Conservation (phyloP, 2,888 invertebrate species). For the Stramonita haemastoma region DNA sequence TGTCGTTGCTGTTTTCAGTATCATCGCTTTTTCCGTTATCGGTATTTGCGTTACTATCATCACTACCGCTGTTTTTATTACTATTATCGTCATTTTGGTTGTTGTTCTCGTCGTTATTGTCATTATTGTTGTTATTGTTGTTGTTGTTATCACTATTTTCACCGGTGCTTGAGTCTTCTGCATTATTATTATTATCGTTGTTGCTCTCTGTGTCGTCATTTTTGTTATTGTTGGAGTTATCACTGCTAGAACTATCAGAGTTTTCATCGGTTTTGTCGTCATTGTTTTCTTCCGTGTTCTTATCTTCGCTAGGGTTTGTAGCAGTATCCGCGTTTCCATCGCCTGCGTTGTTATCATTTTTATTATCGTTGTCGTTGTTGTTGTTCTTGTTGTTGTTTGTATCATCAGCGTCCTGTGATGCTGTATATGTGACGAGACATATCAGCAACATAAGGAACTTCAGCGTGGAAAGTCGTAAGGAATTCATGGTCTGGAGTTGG, state of each 20-base stretch:
- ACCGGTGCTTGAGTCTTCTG: not conserved
- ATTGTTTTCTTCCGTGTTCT: not conserved
- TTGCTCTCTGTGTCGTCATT: not conserved
- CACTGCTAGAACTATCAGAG: not conserved
- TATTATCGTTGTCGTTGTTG: not conserved
- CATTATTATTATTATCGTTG: not conserved
- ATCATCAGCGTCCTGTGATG: not conserved
- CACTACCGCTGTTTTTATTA: not conserved
- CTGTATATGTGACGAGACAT: not conserved
- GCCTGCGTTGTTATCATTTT: not conserved
- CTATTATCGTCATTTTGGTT: not conserved
- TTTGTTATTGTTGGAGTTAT: not conserved
- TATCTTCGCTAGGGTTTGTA: not conserved
- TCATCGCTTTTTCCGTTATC: no score
- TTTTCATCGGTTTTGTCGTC: not conserved
- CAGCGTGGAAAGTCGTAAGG: no score
- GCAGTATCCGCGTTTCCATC: not conserved
- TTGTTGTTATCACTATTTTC: not conserved
- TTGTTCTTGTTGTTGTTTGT: not conserved
- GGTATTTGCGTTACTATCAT: not conserved
- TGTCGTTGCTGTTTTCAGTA: not conserved
- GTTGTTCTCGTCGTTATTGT: not conserved
- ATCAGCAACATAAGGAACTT: not conserved
- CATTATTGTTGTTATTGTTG: not conserved
- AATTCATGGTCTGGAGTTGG: no score